A percentile compares a stretch with the other conserved stretches of the same genome.
phyloP scores from a whole-genome alignment of 2,888 invertebrate species.

The Nemoura dubitans region DNA sequence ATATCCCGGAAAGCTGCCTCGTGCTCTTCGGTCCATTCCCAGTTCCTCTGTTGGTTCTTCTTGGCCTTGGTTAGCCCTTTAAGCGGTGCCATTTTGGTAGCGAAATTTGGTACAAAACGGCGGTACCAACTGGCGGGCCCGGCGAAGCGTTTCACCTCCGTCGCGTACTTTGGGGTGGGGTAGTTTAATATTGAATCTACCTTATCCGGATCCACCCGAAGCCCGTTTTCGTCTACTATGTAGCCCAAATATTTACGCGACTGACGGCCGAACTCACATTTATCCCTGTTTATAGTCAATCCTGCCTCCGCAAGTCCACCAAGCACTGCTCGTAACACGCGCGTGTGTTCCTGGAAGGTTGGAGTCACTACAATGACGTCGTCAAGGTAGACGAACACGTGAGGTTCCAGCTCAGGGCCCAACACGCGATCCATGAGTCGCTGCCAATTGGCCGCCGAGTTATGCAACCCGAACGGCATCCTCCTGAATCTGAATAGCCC shows the following conservation, averaged over 20 bases:
- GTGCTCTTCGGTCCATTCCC: slow-evolving; percentile 14
- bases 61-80: background rate
- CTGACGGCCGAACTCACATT: slow-evolving; percentile 36
- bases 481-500: slow-evolving; percentile 60
- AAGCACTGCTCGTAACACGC: slow-evolving; percentile 32
- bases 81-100: background rate
- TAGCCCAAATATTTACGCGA: slow-evolving; percentile 46
- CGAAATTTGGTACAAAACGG: slow-evolving; percentile 41
- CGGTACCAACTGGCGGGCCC: slow-evolving; percentile 40
- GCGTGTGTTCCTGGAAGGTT: slow-evolving; percentile 49
- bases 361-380: slow-evolving; percentile 50
- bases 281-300: background rate
- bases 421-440: slow-evolving; percentile 52
- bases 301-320: too few species aligned
- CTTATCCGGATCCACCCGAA: too few species aligned
- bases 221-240: slow-evolving; percentile 37
- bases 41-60: background rate
- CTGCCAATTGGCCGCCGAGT: slow-evolving; percentile 51
- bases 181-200: slow-evolving; percentile 30
- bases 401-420: slow-evolving; percentile 51
- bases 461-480: slow-evolving; percentile 59
- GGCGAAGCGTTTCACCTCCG: slow-evolving; percentile 21
- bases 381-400: slow-evolving; percentile 53
- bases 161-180: background rate
- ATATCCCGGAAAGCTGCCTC: slow-evolving; percentile 35